phyloP scores from a whole-genome alignment of 1,140 invertebrate genomes.

The Pachyrhynchus sulphureomaculatus region DNA sequence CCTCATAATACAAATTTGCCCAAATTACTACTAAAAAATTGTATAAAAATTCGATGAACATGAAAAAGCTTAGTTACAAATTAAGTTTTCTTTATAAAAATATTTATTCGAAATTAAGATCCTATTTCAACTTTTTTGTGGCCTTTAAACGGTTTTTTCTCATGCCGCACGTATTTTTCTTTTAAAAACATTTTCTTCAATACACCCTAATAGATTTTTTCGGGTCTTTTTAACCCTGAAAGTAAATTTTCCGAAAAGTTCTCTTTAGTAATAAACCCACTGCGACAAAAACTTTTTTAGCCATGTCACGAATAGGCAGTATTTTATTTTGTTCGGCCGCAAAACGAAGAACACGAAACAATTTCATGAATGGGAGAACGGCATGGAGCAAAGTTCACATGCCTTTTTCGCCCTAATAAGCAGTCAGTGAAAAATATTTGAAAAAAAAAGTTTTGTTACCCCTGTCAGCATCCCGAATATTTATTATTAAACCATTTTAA shows the following conservation, averaged over 20 bases:
- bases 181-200: too few species aligned
- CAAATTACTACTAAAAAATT: too few species aligned
- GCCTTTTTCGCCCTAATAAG: constrained; percentile 25
- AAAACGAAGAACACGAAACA: constrained; percentile 26
- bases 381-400: constrained; percentile 1
- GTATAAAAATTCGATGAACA: too few species aligned
- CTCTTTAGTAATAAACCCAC: constrained; percentile 20
- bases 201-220: not conserved
- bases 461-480: constrained; percentile 13
- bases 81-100: too few species aligned
- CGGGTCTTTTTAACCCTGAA: not conserved
- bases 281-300: constrained; percentile 23
- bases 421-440: constrained; percentile 20
- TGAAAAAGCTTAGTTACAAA: too few species aligned
- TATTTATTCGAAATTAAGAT: too few species aligned
- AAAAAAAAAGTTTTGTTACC: constrained; percentile 1
- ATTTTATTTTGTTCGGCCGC: constrained; percentile 22
- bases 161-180: too few species aligned
- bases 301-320: constrained; percentile 23
- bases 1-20: too few species aligned
- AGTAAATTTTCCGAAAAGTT: constrained; percentile 2
- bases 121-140: too few species aligned
- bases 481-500: too few species aligned
- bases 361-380: constrained; percentile 24
- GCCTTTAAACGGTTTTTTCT: too few species aligned